phyloP scores from a whole-genome alignment of 2,113 vertebrate species.

The Manacus vitellinus region DNA sequence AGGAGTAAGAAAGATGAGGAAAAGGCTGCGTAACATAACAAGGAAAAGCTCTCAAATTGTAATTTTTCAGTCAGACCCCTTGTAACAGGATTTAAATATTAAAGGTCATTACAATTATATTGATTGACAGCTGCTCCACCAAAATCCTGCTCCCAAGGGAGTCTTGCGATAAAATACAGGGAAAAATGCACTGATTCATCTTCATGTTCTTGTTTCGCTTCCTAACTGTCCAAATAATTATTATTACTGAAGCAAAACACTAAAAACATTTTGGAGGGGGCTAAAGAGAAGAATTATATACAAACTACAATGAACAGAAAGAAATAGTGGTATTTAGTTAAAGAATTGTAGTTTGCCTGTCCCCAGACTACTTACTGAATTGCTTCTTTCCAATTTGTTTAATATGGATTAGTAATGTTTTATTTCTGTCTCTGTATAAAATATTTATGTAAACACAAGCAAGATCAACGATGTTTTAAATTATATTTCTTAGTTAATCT shows the following conservation, averaged over 20 bases:
- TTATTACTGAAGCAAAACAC: background rate
- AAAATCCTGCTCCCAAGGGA: background rate
- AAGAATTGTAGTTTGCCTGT: background rate
- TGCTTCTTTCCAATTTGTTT: background rate
- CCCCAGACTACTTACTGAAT: background rate
- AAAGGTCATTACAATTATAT: background rate
- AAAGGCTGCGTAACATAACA: background rate
- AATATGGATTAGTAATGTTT: background rate
- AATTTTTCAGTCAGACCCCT: background rate
- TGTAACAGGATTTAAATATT: slow-evolving; percentile 17
- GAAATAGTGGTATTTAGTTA: background rate
- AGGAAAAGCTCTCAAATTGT: background rate
- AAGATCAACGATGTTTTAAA: background rate
- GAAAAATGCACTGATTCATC: background rate
- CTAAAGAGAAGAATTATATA: background rate
- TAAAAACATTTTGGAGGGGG: background rate
- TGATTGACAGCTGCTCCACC: background rate
- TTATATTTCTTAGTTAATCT: background rate
- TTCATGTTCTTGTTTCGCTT: background rate
- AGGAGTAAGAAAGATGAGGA: background rate
- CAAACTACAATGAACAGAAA: background rate
- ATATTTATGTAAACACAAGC: background rate
- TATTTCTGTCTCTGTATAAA: background rate
- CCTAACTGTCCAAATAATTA: background rate
- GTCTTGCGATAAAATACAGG: background rate